Percentiles rank a stretch among this genome's conserved stretches.
These are phyloP conservation scores for Balanococcus diminutus DNA, from an alignment of 2,888 invertebrate genomes.

Conservation along the genomic window DNA sequence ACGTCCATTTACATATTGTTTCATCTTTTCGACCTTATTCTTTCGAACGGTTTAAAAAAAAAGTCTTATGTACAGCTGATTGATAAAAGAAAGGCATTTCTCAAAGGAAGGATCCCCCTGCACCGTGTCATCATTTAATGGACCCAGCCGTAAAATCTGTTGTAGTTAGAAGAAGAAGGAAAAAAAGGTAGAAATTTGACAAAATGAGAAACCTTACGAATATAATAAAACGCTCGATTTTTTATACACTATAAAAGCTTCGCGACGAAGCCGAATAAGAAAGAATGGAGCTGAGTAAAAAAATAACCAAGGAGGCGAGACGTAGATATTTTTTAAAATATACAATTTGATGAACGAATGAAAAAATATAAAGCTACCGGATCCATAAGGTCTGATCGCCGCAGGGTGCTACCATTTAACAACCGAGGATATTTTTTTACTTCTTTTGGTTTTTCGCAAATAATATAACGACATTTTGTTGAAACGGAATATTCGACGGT, in stretches of 20 bases:
- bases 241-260: not conserved
- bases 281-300: not conserved
- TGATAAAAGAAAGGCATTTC: not conserved
- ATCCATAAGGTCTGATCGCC: constrained; percentile 33
- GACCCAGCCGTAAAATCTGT: not conserved
- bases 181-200: not conserved
- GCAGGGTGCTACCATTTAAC: constrained; percentile 9
- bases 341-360: constrained; percentile 26
- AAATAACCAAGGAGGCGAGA: too few species aligned
- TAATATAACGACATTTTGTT: constrained; percentile 4
- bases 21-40: not conserved
- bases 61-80: not conserved
- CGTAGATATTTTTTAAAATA: constrained; percentile 2
- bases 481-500: constrained; percentile 16
- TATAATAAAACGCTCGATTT: not conserved
- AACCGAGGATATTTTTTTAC: not conserved
- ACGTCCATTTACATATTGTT: constrained; percentile 9
- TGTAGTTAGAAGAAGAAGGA: too few species aligned
- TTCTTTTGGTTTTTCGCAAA: not conserved
- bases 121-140: not conserved
- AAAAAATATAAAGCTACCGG: constrained; percentile 36
- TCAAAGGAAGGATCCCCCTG: not conserved
- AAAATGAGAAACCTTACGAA: not conserved
- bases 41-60: not conserved
- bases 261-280: not conserved